Evolutionary conservation across 2,888 invertebrate genomes (phyloP).

Genomic region (Harpagoxenus sublaevis): DNA sequence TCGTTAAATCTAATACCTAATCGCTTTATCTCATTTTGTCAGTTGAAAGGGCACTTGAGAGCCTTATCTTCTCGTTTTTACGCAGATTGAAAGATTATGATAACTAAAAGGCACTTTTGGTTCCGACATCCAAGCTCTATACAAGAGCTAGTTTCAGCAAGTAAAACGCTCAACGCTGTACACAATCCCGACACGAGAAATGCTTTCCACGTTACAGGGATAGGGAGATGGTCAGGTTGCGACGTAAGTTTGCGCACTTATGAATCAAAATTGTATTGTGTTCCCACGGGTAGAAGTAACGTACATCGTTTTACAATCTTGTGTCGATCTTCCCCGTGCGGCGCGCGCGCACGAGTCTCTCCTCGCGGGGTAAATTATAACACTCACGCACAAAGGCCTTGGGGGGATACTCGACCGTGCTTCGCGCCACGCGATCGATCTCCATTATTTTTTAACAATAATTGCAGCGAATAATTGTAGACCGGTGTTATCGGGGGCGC

Average conservation of each 20-base stretch:
- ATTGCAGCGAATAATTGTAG: slow-evolving; percentile 47
- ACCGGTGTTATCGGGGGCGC: not conserved
- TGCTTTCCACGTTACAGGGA: not conserved
- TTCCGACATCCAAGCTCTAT: not conserved
- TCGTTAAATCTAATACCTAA: not conserved
- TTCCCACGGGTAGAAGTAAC: slow-evolving; percentile 48
- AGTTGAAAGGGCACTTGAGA: not conserved
- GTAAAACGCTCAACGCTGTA: not conserved
- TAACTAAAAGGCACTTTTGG: not conserved
- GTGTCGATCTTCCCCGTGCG: slow-evolving; percentile 18
- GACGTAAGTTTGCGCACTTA: slow-evolving; percentile 41
- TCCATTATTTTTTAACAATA: slow-evolving; percentile 58
- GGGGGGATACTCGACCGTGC: slow-evolving; percentile 21
- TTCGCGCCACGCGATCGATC: slow-evolving; percentile 48
- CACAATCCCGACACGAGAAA: not conserved
- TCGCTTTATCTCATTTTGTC: not conserved
- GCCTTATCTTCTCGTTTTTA: not conserved
- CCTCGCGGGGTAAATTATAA: slow-evolving; percentile 35
- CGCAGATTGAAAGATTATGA: not conserved
- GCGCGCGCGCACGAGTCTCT: not conserved
- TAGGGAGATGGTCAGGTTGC: not conserved
- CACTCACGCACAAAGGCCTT: slow-evolving; percentile 57
- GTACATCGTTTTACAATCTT: slow-evolving; percentile 55
- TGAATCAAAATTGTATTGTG: slow-evolving; percentile 60
- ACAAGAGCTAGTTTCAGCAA: not conserved